A percentile compares a stretch with the other conserved stretches of the same genome.
phyloP scores from a whole-genome alignment of 2,113 vertebrate genomes.

The Casuarius casuarius region DNA sequence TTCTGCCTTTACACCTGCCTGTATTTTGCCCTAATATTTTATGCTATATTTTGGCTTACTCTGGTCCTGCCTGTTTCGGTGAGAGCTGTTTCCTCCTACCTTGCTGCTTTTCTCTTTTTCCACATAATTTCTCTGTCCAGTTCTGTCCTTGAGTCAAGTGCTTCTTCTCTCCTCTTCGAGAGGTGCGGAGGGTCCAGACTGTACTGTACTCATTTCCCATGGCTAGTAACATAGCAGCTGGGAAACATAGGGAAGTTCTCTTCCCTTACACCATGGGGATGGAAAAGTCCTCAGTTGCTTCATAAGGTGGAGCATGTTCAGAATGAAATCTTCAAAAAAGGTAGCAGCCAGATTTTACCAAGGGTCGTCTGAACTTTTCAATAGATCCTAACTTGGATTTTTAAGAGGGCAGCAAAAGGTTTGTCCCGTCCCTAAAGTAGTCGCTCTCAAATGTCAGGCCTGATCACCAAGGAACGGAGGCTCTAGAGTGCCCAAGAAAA shows the following conservation, averaged over 20 bases:
- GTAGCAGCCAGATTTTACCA: not conserved
- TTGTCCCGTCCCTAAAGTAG: not conserved
- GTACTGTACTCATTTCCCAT: not conserved
- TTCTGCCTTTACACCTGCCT: not conserved
- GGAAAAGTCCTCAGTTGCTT: too few species aligned
- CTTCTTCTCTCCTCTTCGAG: not conserved
- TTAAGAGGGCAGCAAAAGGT: not conserved
- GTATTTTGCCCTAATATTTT: not conserved
- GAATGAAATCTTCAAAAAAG: not conserved
- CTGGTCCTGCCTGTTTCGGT: not conserved
- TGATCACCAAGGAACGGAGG: not conserved
- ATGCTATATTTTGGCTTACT: not conserved
- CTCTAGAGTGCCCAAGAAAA: not conserved
- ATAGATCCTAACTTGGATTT: not conserved
- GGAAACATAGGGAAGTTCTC: not conserved
- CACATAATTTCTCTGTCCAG: not conserved
- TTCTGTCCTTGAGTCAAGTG: not conserved
- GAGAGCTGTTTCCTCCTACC: not conserved
- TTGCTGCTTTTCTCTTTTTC: not conserved
- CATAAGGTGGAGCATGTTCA: not conserved
- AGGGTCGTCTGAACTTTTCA: not conserved
- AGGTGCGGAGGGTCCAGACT: not conserved
- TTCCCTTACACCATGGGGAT: accelerated
- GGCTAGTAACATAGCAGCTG: not conserved
- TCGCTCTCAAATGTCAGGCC: not conserved